Evolutionary conservation across 1,140 invertebrate species (phyloP).

Genomic region (Caenorhabditis elegans): DNA sequence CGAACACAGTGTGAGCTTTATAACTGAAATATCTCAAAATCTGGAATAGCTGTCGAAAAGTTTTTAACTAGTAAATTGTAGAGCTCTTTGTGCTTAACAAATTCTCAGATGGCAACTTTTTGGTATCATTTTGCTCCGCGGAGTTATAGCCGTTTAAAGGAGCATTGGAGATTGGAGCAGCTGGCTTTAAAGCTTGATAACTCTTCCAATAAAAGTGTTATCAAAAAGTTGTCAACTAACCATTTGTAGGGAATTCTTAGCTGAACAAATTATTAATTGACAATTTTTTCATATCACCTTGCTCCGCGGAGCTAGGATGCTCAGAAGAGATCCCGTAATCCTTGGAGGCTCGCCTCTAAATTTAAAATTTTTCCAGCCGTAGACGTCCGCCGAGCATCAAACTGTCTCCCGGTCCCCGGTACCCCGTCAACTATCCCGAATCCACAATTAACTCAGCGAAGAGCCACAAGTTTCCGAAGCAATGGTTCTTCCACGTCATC

Average conservation of each 20-base stretch:
- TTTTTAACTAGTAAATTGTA: background rate
- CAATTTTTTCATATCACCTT: background rate
- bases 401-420: background rate
- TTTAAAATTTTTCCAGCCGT: constrained; percentile 18
- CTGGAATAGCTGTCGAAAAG: background rate
- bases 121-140: background rate
- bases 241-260: background rate
- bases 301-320: too few relatives aligned
- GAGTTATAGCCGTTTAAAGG: background rate
- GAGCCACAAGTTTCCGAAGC: constrained; percentile 2
- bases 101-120: background rate
- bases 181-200: background rate
- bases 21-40: background rate
- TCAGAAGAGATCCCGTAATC: too few relatives aligned
- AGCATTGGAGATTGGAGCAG: background rate
- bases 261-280: background rate
- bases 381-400: background rate
- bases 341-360: too few relatives aligned
- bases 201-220: background rate
- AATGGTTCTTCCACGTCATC: background rate
- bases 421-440: background rate
- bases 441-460: background rate
- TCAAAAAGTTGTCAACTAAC: background rate
- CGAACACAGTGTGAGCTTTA: background rate
- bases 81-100: background rate